Evolutionary conservation across 2,888 invertebrate species (phyloP).

Genomic region (Smittia sp.): DNA sequence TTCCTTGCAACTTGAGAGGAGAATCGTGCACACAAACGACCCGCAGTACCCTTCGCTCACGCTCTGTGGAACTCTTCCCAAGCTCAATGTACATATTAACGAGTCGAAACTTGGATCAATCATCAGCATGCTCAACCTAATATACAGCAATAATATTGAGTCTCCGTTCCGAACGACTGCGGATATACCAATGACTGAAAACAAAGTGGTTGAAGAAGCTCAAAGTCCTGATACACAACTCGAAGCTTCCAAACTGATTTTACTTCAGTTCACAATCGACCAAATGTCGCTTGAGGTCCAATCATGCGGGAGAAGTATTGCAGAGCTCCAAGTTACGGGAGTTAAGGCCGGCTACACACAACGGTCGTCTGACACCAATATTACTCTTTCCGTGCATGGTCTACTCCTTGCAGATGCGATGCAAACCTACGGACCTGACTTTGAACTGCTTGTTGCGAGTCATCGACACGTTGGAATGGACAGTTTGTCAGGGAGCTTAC

Average conservation of each 20-base stretch:
- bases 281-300: constrained; percentile 85
- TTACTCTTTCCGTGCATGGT: constrained; percentile 87
- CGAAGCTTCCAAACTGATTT: constrained; percentile 60
- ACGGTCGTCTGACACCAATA: constrained; percentile 69
- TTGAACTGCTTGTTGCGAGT: constrained; percentile 89
- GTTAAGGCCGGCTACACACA: constrained; percentile 75
- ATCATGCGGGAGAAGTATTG: constrained; percentile 82
- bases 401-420: constrained; percentile 89
- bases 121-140: constrained; percentile 57
- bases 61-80: constrained; percentile 80
- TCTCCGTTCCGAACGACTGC: constrained; percentile 40
- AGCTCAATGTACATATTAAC: constrained; percentile 84
- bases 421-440: constrained; percentile 93
- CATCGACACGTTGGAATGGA: constrained; percentile 95
- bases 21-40: constrained; percentile 78
- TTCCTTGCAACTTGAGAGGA: constrained; percentile 69
- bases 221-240: constrained; percentile 34
- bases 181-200: background rate
- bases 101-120: constrained; percentile 80
- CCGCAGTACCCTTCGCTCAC: constrained; percentile 83
- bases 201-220: constrained; percentile 17
- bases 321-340: constrained; percentile 89
- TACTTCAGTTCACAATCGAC: constrained; percentile 84
- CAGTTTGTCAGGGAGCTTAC: constrained; percentile 86
- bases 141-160: constrained; percentile 46